Evolutionary conservation across 1,140 invertebrate genomes (phyloP).

Genomic region (Conus betulinus): DNA sequence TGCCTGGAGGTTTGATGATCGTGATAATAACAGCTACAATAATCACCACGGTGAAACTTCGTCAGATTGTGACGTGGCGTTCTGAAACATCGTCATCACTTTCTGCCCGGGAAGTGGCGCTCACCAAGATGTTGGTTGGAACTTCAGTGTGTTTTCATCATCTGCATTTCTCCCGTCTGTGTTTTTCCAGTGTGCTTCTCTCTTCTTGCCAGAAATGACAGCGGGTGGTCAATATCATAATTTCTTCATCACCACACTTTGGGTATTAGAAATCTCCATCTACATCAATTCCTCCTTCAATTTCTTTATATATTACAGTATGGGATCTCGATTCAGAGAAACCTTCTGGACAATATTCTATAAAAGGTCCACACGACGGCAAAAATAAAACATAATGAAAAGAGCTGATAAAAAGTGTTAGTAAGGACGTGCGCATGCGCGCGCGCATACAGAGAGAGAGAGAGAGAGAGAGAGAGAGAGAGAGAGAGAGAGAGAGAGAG

Average conservation of each 20-base stretch:
- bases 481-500: too few species aligned
- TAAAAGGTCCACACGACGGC: too few species aligned
- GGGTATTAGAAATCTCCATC: too few species aligned
- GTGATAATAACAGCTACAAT: background rate
- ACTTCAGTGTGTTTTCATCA: constrained; percentile 14
- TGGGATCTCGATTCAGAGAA: too few species aligned
- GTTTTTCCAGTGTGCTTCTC: background rate
- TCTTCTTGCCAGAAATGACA: background rate
- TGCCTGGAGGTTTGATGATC: background rate
- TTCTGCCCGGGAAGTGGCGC: background rate
- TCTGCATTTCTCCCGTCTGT: background rate
- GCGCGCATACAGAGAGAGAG: too few species aligned
- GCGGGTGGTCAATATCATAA: background rate
- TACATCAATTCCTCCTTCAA: too few species aligned
- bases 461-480: too few species aligned
- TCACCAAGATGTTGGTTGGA: constrained; percentile 25
- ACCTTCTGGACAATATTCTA: too few species aligned
- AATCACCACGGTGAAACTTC: constrained; percentile 1
- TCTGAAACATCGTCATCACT: background rate
- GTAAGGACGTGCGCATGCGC: too few species aligned
- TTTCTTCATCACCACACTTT: background rate
- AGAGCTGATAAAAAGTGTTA: too few species aligned
- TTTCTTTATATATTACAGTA: too few species aligned
- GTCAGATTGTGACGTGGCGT: background rate
- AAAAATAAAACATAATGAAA: too few species aligned